Conservation (phyloP, 2,888 invertebrate genomes). For the Temnothorax ravouxi region DNA sequence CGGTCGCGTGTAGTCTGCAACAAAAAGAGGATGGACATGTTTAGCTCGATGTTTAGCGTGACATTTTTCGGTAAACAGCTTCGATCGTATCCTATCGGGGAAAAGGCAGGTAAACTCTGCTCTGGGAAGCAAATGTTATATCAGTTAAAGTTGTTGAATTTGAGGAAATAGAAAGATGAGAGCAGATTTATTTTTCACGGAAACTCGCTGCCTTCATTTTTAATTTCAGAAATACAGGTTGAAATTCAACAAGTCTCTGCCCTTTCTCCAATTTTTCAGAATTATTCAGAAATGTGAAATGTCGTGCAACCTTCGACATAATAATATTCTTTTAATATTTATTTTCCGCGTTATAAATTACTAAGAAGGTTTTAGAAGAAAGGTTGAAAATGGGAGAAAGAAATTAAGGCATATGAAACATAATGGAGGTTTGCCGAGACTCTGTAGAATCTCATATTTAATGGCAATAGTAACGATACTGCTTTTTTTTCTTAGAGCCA, state of each 20-base stretch:
- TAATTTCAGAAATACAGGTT: conserved; percentile 9
- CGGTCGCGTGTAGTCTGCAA: conserved; percentile 42
- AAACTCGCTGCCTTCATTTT: neutral
- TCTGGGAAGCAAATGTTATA: neutral
- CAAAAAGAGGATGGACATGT: neutral
- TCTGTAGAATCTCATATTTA: conserved; percentile 9
- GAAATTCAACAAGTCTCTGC: neutral
- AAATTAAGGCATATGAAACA: neutral
- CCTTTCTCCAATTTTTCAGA: conserved; percentile 17
- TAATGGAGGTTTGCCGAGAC: neutral
- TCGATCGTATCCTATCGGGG: neutral
- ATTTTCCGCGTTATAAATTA: conserved; percentile 14
- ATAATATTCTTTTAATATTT: conserved; percentile 22
- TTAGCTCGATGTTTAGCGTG: too few relatives aligned
- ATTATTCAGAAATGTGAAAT: conserved; percentile 9
- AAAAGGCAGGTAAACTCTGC: neutral
- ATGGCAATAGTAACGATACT: conserved; percentile 1
- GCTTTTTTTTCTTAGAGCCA: neutral
- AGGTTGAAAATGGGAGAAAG: neutral
- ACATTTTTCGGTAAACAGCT: neutral
- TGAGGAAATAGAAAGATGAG: neutral
- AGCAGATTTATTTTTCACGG: conserved; percentile 1
- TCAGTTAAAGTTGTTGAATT: neutral
- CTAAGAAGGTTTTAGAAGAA: neutral
- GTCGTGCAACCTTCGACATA: neutral